These are phyloP conservation scores for Pelobates cultripes DNA, from an alignment of 2,797 vertebrate species.

Conservation along the genomic window DNA sequence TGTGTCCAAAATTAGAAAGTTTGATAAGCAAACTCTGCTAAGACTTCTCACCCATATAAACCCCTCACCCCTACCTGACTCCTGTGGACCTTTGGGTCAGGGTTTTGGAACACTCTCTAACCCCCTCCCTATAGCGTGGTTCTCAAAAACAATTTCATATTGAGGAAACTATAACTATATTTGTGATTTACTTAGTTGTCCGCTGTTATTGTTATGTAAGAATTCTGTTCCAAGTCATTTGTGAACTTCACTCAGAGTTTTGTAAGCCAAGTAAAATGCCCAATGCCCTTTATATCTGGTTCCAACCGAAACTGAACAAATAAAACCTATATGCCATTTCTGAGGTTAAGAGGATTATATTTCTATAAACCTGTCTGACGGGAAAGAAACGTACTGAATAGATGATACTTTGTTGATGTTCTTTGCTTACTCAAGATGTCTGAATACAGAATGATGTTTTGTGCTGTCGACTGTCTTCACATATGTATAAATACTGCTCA, in stretches of 20 bases:
- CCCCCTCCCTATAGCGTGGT: no score
- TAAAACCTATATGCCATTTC: slow-evolving; percentile 20
- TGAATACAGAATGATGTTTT: slow-evolving; percentile 7
- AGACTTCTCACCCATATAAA: no score
- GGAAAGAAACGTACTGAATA: slow-evolving; percentile 17
- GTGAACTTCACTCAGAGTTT: background rate
- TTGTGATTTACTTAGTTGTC: no score
- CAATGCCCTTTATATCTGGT: slow-evolving; percentile 41
- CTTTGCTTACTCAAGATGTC: background rate
- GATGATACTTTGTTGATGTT: slow-evolving; percentile 8
- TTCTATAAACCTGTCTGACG: slow-evolving; percentile 43
- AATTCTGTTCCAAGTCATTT: no score
- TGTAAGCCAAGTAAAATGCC: background rate
- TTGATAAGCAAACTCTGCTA: no score
- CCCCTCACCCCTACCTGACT: no score
- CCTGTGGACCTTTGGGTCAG: no score
- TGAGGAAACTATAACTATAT: no score
- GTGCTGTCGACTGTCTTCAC: slow-evolving; percentile 6
- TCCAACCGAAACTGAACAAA: slow-evolving; percentile 44
- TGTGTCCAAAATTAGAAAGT: no score
- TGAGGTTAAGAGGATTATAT: slow-evolving; percentile 37
- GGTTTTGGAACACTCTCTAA: no score
- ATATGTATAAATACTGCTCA: background rate
- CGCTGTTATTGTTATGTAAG: no score
- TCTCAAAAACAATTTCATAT: no score